Percentiles rank a stretch among this genome's conserved stretches.
Conservation (phyloP, 1,140 invertebrate genomes). For the Grapholita molesta region DNA sequence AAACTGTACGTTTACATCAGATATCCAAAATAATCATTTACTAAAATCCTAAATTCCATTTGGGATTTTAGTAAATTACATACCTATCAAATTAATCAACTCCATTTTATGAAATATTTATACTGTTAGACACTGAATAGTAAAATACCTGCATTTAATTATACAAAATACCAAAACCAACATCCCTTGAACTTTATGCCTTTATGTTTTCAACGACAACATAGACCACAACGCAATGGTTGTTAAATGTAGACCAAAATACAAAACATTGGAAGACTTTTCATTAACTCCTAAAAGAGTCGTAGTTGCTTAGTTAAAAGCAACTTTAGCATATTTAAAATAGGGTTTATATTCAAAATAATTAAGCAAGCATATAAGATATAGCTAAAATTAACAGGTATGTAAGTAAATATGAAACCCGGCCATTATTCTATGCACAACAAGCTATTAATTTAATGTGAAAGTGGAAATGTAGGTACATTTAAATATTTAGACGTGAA, state of each 20-base stretch:
- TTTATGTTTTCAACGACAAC: neutral
- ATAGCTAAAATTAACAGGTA: neutral
- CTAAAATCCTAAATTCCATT: too few species aligned
- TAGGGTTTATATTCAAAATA: neutral
- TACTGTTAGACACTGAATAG: neutral
- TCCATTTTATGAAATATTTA: neutral
- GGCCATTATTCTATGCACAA: neutral
- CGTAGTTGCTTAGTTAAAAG: neutral
- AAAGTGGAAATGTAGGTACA: neutral
- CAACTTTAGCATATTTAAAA: neutral
- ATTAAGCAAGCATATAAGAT: neutral
- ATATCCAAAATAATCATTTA: too few species aligned
- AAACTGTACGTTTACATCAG: too few species aligned
- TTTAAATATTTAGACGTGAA: neutral
- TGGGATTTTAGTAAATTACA: too few species aligned
- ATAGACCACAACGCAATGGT: neutral
- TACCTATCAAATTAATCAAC: neutral
- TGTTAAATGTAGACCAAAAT: neutral
- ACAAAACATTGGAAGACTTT: neutral
- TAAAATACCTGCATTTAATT: neutral
- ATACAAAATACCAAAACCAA: neutral
- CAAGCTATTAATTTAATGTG: neutral
- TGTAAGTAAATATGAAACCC: neutral
- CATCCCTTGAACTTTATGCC: neutral
- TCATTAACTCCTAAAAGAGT: neutral